Evolutionary conservation across 2,888 invertebrate genomes (phyloP).

Genomic region (Sinhomidia bicolor): DNA sequence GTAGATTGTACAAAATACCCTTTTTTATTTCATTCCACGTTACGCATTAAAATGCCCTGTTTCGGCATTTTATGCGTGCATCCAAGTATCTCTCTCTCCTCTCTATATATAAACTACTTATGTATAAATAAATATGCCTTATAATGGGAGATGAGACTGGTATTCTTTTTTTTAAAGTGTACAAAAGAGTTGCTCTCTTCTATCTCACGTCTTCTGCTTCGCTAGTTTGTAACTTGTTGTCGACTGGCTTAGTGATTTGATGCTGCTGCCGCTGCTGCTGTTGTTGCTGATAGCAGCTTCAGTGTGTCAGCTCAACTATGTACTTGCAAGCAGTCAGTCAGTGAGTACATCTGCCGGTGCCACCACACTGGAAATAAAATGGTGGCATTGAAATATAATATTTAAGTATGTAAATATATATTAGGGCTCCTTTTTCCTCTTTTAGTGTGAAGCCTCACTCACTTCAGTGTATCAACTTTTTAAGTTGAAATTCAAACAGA

Average conservation of each 20-base stretch:
- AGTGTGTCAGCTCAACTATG: conserved; percentile 1
- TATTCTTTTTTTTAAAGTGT: too few species aligned
- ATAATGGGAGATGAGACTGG: too few species aligned
- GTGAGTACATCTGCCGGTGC: conserved; percentile 17
- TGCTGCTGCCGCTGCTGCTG: not conserved
- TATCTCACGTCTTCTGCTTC: conserved; percentile 46
- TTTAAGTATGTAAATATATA: not conserved
- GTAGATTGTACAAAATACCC: conserved; percentile 13
- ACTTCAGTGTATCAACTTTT: conserved; percentile 54
- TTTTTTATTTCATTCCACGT: conserved; percentile 27
- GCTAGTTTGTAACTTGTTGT: conserved; percentile 52
- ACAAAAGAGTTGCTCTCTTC: not conserved
- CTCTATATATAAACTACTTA: too few species aligned
- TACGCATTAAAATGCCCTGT: conserved; percentile 38
- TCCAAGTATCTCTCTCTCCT: too few species aligned
- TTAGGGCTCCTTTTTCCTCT: not conserved
- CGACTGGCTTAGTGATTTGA: conserved; percentile 33
- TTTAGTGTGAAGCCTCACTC: not conserved
- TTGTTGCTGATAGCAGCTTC: conserved; percentile 18
- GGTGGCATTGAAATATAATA: not conserved
- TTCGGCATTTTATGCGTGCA: conserved; percentile 19
- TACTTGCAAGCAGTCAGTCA: not conserved
- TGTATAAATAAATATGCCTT: too few species aligned
- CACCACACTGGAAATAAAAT: conserved; percentile 1
- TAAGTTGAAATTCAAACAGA: conserved; percentile 58